Base-by-base conservation (phyloP, 2,113 vertebrate genomes). In the Channa maculata region DNA sequence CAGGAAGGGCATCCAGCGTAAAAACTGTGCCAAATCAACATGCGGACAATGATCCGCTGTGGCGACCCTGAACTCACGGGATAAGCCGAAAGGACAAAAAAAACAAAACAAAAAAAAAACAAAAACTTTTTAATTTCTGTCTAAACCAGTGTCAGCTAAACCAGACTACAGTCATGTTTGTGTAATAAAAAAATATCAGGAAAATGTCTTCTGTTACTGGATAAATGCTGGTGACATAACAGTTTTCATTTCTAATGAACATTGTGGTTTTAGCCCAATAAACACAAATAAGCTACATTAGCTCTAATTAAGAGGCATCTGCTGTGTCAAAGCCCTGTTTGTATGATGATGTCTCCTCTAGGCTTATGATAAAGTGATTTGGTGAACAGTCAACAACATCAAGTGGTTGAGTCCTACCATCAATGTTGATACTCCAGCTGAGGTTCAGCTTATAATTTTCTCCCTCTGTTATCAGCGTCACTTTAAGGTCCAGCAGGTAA, bases 391-490 rank as follows among this genome's bases (percentile, higher is more conserved):
- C 24, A 24, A 53, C 43, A 62, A 54, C 49, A 46, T 43, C 5
- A 58, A 2, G 46, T 12, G 34, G 3, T 24, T 13, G 8, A 60
- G 3, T 86, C 80, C 73, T 85, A 96, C 95, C 91, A 71, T 96
- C 94, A 63, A 90, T 84, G 48, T 86, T 90, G 66, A 96, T 80
- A 8, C 79, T 87, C 95, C 95, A 96, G 78, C 91, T 95, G 81
- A 96, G 82, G 53, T 95, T 95, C 62, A 95, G 67, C 52, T 69
- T 14, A 4, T 37, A 0, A 0, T 33, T 4, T 8, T 2, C 3
- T 6, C 5, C 67, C 1, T 4, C 75, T 53, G 69, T 52, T 39
- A 84, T 70, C 8, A 14, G 51, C 45, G 74, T 5, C 15, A 88
- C 87, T 0, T 0, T 75, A 50, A 95, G 78, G 2, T 15, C 38